phyloP scores from a whole-genome alignment of 2,113 vertebrate genomes.

The Chitala chitala region DNA sequence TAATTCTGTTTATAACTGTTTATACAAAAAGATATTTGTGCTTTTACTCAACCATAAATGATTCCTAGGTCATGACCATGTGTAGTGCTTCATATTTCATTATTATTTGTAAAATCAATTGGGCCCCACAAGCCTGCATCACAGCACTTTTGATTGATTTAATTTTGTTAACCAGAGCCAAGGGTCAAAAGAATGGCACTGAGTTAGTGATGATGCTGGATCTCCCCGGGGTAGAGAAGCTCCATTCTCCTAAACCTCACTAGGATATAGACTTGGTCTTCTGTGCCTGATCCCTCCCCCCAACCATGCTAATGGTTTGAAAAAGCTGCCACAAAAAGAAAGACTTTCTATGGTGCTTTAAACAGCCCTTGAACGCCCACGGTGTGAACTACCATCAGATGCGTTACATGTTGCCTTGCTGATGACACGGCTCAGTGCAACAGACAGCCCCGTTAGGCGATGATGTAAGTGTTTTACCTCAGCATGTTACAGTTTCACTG shows the following conservation, averaged over 20 bases:
- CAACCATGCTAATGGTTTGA: conserved; percentile 28
- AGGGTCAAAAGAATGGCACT: background rate
- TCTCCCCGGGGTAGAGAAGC: background rate
- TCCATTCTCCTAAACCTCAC: no score
- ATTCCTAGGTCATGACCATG: background rate
- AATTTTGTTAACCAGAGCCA: background rate
- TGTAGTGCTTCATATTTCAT: background rate
- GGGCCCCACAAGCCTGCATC: no score
- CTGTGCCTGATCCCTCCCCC: background rate
- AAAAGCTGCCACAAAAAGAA: conserved; percentile 24
- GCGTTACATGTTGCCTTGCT: conserved; percentile 22
- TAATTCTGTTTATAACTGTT: background rate
- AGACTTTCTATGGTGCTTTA: conserved; percentile 30
- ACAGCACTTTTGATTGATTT: background rate
- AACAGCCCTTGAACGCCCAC: conserved; percentile 37
- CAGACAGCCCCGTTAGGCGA: no score
- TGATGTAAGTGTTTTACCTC: no score
- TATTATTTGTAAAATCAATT: no score
- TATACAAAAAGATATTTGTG: background rate
- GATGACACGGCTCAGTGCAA: conserved; percentile 24
- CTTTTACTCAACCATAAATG: conserved; percentile 14
- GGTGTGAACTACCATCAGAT: conserved; percentile 32
- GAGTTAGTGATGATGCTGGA: background rate
- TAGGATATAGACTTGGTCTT: no score
- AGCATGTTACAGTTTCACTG: no score